Evolutionary conservation across 2,797 vertebrate genomes (phyloP), one percentile per base, ranked within the genome.

Genomic region (Protonibea diacanthus): DNA sequence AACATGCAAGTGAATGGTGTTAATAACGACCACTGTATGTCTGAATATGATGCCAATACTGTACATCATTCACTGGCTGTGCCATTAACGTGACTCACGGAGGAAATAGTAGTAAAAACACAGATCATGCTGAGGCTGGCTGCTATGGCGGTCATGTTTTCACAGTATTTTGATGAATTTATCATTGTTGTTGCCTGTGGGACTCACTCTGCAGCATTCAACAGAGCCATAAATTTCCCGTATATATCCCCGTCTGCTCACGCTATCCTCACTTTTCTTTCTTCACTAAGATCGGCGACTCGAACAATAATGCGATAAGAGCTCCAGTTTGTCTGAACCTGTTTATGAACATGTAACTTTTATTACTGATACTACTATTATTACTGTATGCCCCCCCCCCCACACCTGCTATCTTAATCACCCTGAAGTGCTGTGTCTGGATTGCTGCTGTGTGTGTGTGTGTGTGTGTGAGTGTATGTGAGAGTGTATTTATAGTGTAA

Each of bases 381-480:
- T 84, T 80, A 82, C 53, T 84, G 80, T 91, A 79, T 69, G 53
- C 1, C 33, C 74, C 86, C 78, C 7, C 8, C 33, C 8, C 25
- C 25, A 27, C 25, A 33, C 33, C 62, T 55, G 59, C 68, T 88
- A 90, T 90, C 70, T 87, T 81, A 88, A 78, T 80, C 89, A 84
- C 85, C 84, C 78, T 83, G 65, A 90, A 86, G 86, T 93, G 84
- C 83, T 89, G 83, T 93, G 88, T 91, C 71, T 85, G 92, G 88
- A 92, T 91, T 91, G 89, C 86, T 90, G 86, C 80, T 79, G 80
- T 74, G 64, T 81, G 81, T 67, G 67, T 78, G 66, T 71, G 64
- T 63, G 67, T 47, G 67, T 56, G 78, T 53, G 42, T 61, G 76
- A 25, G 63, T 67, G 60, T 71, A 60, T 75, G 71, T 49, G 64